A percentile compares a stretch with the other conserved stretches of the same genome.
These are phyloP conservation scores for Bradypus variegatus DNA, from an alignment of 2,797 vertebrate species.

Conservation along the genomic window DNA sequence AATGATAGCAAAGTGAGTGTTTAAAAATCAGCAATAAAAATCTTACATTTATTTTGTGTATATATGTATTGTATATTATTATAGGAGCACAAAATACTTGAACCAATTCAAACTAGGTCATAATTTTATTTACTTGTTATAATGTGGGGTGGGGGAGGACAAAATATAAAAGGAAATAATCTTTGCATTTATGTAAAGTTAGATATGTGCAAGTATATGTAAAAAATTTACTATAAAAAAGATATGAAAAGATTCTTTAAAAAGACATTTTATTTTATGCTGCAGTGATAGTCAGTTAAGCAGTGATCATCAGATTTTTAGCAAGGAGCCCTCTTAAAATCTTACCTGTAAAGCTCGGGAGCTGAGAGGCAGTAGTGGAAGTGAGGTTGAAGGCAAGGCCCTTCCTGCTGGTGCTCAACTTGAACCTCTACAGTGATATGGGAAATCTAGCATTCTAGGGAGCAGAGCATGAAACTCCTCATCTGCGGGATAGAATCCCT, in stretches of 20 bases:
- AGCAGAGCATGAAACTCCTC: neutral
- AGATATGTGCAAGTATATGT: neutral
- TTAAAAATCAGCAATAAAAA: neutral
- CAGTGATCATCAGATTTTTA: neutral
- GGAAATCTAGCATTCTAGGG: neutral
- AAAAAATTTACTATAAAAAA: neutral
- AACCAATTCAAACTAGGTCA: neutral
- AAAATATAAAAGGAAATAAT: neutral
- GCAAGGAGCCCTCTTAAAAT: neutral
- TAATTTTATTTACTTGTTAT: constrained; percentile 15
- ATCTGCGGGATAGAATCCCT: neutral
- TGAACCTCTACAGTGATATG: neutral
- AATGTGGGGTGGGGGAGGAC: neutral
- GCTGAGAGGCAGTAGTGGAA: neutral
- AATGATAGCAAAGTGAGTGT: neutral
- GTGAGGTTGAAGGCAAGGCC: neutral
- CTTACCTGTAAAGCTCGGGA: neutral
- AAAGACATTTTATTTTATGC: neutral
- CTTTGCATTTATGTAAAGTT: neutral
- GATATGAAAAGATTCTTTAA: neutral
- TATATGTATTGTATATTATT: neutral
- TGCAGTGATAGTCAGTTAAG: neutral
- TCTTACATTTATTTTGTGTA: neutral
- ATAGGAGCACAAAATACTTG: neutral
- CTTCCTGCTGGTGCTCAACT: neutral